Evolutionary conservation across 2,797 vertebrate genomes (phyloP).

Genomic region (Hozukius guyotensis): DNA sequence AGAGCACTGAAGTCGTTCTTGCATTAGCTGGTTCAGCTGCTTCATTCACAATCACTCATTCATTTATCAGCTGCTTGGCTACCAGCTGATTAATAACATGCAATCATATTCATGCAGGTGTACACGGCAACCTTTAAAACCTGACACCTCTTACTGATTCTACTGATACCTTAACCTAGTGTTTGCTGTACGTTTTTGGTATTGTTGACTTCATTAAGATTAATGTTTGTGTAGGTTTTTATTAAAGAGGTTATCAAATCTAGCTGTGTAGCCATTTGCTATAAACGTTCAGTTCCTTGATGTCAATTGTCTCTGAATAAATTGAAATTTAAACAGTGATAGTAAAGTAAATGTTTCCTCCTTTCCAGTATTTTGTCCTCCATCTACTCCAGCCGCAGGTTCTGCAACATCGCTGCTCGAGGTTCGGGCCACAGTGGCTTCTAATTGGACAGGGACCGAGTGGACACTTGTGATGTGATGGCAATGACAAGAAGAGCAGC

Average conservation of each 20-base stretch:
- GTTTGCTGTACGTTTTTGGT: not conserved
- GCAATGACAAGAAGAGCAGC: slow-evolving; percentile 44
- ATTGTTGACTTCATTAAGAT: not conserved
- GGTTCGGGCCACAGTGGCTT: slow-evolving; percentile 18
- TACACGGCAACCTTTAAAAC: too few relatives aligned
- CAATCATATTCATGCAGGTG: not conserved
- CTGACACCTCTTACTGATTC: not conserved
- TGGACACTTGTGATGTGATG: slow-evolving; percentile 60
- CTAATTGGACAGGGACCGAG: slow-evolving; percentile 67
- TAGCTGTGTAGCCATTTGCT: not conserved
- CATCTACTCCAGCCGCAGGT: not conserved
- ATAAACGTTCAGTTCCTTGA: not conserved
- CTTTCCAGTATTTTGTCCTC: not conserved
- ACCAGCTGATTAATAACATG: not conserved
- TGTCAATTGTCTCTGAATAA: not conserved
- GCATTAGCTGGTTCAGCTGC: not conserved
- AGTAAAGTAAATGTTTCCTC: not conserved
- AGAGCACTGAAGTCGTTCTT: not conserved
- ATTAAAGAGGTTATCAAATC: not conserved
- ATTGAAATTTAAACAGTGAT: not conserved
- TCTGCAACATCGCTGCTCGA: slow-evolving; percentile 20
- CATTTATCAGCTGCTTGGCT: not conserved
- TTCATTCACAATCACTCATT: not conserved
- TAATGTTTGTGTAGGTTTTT: not conserved
- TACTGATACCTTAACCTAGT: not conserved